Percentiles rank a stretch among this genome's conserved stretches.
Conservation (phyloP, 2,888 invertebrate species). For the Strigamia transsilvanica region DNA sequence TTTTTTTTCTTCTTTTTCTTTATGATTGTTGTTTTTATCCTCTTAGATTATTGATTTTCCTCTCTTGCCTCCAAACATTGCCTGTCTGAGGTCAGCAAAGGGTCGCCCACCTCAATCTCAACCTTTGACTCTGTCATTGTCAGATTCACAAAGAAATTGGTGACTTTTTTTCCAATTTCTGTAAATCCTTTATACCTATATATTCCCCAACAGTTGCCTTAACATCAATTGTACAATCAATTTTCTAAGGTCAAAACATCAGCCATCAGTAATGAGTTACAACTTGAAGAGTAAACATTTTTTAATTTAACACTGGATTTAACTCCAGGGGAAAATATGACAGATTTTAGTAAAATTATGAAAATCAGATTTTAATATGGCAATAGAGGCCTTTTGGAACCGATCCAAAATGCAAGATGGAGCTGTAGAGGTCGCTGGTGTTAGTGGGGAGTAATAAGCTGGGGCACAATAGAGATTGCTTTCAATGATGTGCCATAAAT, state of each 20-base stretch:
- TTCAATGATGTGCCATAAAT: neutral
- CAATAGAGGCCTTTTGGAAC: neutral
- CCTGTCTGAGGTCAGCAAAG: neutral
- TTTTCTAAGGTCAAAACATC: no score
- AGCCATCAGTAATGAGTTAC: no score
- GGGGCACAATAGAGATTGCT: neutral
- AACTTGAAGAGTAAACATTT: no score
- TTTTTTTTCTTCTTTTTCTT: neutral
- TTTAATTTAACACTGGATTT: no score
- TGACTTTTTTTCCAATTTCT: neutral
- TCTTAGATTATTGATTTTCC: neutral
- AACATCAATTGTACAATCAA: no score
- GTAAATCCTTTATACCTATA: neutral
- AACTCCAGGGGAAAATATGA: no score
- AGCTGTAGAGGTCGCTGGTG: neutral
- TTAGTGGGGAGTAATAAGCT: constrained; percentile 2
- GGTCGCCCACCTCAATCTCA: neutral
- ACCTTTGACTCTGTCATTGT: constrained; percentile 8
- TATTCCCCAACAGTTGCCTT: neutral
- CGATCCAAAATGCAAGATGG: neutral
- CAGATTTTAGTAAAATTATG: no score
- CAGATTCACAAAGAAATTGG: neutral
- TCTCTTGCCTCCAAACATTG: neutral
- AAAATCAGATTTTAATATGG: no score
- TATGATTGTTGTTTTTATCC: neutral